Base-by-base conservation (phyloP, 2,888 invertebrate species). In the Melangyna quadrimaculata region DNA sequence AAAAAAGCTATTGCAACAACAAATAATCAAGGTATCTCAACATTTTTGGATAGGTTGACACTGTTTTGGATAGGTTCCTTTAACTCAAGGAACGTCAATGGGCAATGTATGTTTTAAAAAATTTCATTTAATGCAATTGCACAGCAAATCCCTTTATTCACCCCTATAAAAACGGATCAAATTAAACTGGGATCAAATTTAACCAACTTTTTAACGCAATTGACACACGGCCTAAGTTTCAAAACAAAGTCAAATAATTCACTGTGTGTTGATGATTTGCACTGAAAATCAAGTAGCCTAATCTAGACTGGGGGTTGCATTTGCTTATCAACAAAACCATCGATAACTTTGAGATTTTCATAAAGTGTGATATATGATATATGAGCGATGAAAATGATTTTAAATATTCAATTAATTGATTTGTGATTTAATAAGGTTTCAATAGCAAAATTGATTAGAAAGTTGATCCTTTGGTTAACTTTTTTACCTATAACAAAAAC, bases 251-350 rank as follows among this genome's bases (percentile, higher is more conserved):
- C 35, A 59, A 7, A 8, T 0, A 22, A 22, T 35, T 37, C 59
- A 35, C 35, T 59, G 59, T 59, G 3, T 0, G 1, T 4, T n/a
- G 3, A 45, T 65, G 45, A 19, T 22, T 22, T 14, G 29, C 12
- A 17, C 17, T 19, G 32, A 17, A 19, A 83, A 12, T 67, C 65
- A 35, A 61, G 61, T 70, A 67, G 57, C 40, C 59, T 65, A 57
- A 48, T 51, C 37, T 55, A 45, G 0, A 6, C 32, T 19, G 3
- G 32, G 19, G 48, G 67, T 75, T 35, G 73, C 32, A 59, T 37
- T 59, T 37, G 22, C 19, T 79, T 79, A 83, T 83, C 79, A 74
- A 65, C 70, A 27, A 74, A 78, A 79, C 32, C 35, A 70, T 14
- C 57, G 65, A 84, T 79, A 53, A 75, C 43, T 48, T 72, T 19